Evolutionary conservation across 2,888 invertebrate genomes (phyloP), one percentile per base, ranked within the genome.

Genomic region (Hypena proboscidalis): DNA sequence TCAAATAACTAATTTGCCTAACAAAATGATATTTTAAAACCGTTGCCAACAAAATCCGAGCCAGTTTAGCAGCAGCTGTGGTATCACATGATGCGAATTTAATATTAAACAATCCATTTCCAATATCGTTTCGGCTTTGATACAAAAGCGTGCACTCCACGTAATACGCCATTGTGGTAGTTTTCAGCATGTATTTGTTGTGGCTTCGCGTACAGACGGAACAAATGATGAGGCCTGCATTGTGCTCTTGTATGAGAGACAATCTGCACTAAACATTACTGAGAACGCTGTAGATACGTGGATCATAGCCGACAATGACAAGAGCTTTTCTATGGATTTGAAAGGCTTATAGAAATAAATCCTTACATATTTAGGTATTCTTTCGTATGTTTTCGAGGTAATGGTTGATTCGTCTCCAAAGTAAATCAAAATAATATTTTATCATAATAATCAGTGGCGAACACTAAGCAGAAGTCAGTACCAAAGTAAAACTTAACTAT

Each of bases 201-300:
- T 58, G 50, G 61, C 58, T 45, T 53, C 50, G 49, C 38, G 52
- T 44, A 66, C 53, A 43, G 49, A 58, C 44, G 46, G 56, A 51
- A 64, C 75, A 76, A 77, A 77, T 75, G 74, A 79, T 70, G 74
- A 74, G 64, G 65, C 62, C 59, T 56, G 71, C 73, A 79, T 81
- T 80, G 81, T 79, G 36, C 59, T 59, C 58, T 48, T 53, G 65
- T 62, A 58, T 56, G 69, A 49, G 55, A 70, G 55, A 67, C 72
- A 74, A 72, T 73, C 68, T 61, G 70, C 59, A 60, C 74, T 74
- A 71, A 72, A 69, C 67, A 69, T 61, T 57, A 48, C 54, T 40
- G 38, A 38, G 39, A 37, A 44, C 35, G 13, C 33, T 45, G 23
- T 50, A 37, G 31, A 47, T 36, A 45, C 39, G 11, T 43, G 29